A percentile compares a stretch with the other conserved stretches of the same genome.
phyloP scores from a whole-genome alignment of 1,140 invertebrate genomes.

The Latrodectus geometricus region DNA sequence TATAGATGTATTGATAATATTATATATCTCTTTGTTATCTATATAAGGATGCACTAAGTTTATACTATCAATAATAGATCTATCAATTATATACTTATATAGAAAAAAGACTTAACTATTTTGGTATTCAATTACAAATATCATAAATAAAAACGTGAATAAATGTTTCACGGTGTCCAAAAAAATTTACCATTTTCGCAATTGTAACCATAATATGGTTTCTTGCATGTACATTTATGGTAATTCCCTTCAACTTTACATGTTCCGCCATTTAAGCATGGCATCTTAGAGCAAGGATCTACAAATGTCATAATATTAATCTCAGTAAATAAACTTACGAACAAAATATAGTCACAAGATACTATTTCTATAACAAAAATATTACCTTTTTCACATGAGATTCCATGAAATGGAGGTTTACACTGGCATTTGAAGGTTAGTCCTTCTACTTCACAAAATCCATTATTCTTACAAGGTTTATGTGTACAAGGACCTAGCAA shows the following conservation, averaged over 20 bases:
- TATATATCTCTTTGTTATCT: too few species aligned
- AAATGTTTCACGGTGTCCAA: too few species aligned
- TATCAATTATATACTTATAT: too few species aligned
- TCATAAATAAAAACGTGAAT: too few species aligned
- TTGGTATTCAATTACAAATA: too few species aligned
- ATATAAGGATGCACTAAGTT: too few species aligned
- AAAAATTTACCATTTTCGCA: neutral
- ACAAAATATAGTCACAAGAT: neutral
- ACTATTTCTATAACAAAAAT: neutral
- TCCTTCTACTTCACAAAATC: neutral
- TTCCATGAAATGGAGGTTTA: neutral
- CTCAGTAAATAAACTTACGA: neutral
- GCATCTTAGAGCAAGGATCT: neutral
- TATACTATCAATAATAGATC: too few species aligned
- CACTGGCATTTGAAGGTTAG: neutral
- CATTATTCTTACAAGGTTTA: neutral
- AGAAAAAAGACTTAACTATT: too few species aligned
- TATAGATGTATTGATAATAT: too few species aligned
- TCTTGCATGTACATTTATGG: neutral
- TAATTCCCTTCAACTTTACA: neutral
- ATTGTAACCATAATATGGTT: neutral
- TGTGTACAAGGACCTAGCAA: neutral
- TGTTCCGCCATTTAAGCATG: constrained; percentile 1
- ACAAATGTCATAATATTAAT: neutral
- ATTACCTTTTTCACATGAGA: neutral